phyloP scores from a whole-genome alignment of 2,888 invertebrate species.

The Dicyrtoma fusca region DNA sequence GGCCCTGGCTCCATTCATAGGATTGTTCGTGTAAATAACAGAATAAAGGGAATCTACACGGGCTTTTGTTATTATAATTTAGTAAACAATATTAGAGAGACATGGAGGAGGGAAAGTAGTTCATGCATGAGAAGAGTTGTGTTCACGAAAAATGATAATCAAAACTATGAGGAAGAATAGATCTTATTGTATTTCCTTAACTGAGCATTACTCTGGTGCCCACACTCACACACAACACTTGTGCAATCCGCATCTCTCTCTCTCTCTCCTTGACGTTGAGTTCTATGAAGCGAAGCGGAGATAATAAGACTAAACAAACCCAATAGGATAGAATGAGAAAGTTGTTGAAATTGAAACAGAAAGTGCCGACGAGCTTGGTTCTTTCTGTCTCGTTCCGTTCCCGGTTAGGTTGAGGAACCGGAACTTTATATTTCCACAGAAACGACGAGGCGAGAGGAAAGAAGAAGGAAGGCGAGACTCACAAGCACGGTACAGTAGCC shows the following conservation, averaged over 20 bases:
- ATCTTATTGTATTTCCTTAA: constrained; percentile 1
- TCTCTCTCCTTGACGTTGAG: background rate
- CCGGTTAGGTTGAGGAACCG: constrained; percentile 1
- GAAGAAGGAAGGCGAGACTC: too few relatives aligned
- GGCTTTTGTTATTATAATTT: too few relatives aligned
- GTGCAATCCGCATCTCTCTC: background rate
- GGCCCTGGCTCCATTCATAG: too few relatives aligned
- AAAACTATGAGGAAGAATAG: background rate
- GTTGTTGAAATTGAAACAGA: constrained; percentile 15
- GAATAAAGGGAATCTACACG: too few relatives aligned
- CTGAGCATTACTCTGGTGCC: background rate
- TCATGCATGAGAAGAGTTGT: background rate
- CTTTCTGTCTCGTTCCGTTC: too few relatives aligned
- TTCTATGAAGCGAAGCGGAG: background rate
- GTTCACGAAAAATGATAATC: background rate
- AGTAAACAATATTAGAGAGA: too few relatives aligned
- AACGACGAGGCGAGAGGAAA: background rate
- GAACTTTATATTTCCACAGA: background rate
- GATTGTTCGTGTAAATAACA: too few relatives aligned
- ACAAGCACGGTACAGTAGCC: too few relatives aligned
- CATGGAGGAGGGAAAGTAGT: too few relatives aligned
- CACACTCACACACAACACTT: background rate
- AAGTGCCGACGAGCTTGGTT: too few relatives aligned
- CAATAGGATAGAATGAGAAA: background rate
- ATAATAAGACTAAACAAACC: background rate